Evolutionary conservation across 1,140 invertebrate genomes (phyloP).

Genomic region (Trichogramma pretiosum): DNA sequence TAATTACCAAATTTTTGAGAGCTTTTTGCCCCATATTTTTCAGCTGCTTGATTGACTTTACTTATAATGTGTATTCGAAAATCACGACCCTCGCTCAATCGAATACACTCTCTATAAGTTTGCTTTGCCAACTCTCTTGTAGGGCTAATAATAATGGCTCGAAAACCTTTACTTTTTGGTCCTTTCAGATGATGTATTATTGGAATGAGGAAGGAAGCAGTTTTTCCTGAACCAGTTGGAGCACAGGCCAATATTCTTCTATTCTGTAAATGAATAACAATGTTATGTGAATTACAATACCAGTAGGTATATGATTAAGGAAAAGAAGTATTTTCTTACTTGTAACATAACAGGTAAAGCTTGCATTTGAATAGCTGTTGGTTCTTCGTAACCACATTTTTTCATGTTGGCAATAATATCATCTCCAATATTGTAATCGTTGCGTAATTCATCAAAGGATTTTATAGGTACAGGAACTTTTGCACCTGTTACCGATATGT

Average conservation of each 20-base stretch:
- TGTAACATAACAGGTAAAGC: conserved; percentile 79
- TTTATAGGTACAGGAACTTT: conserved; percentile 66
- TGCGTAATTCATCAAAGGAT: conserved; percentile 59
- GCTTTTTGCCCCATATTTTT: conserved; percentile 56
- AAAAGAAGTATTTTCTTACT: conserved; percentile 37
- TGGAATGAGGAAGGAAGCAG: conserved; percentile 76
- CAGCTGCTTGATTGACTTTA: conserved; percentile 55
- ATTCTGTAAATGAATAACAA: conserved; percentile 43
- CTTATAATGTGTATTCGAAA: conserved; percentile 66
- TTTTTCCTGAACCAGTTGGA: conserved; percentile 86
- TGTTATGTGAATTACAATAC: conserved; percentile 3
- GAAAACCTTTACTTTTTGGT: conserved; percentile 60
- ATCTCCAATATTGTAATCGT: conserved; percentile 49
- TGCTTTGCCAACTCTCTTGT: conserved; percentile 90
- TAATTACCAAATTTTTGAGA: conserved; percentile 58
- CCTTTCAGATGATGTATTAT: conserved; percentile 60
- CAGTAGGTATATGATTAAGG: not conserved
- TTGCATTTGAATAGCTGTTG: conserved; percentile 93
- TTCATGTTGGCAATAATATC: conserved; percentile 65
- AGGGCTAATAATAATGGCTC: conserved; percentile 82
- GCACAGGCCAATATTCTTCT: conserved; percentile 87
- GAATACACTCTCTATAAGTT: conserved; percentile 72
- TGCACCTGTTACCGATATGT: conserved; percentile 68
- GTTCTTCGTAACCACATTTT: conserved; percentile 63
- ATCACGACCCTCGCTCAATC: conserved; percentile 63